Evolutionary conservation across 2,888 invertebrate species (phyloP), one percentile per base, ranked within the genome.

Genomic region (Leptinotarsa rubiginosa): DNA sequence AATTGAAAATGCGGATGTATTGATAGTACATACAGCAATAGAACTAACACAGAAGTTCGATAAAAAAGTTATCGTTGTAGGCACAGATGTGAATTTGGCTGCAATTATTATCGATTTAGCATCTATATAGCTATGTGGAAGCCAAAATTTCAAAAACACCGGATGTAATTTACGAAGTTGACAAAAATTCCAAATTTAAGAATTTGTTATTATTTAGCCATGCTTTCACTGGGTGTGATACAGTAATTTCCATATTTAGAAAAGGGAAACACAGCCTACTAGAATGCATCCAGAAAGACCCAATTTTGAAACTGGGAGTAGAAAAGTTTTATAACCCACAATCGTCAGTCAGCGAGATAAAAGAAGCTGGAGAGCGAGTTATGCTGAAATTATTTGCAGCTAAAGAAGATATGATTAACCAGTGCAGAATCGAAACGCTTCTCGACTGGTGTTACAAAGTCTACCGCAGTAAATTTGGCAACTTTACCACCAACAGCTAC

Each of bases 171-270:
- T 52, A 52, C 16, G 18, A 52, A 52, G 52, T 16, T 52, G 52
- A 52, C n/a, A 52, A 52, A 52, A 52, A 52, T 52, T 5, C 5
- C n/a, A 52, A 52, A 52, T 52, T 52, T 12, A 52, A 52, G n/a
- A n/a, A n/a, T 52, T 15, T 52, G 5, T 52, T 52, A 5, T 52
- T 4, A 52, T 4, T 4, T n/a, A n/a, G 4, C 52, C 52, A 54
- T n/a, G 54, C 54, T n/a, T 52, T 52, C n/a, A 52, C 52, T 52
- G 52, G 52, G 5, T 52, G 52, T 52, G 52, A 52, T 52, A 52
- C 52, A 16, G 52, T 52, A 7, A 52, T 7, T 16, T 52, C n/a
- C 16, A 52, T 52, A 4, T 52, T 52, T 16, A 16, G 16, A 7
- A 52, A 52, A n/a, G 52, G 16, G 12, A 52, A 52, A 16, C 7